phyloP scores from a whole-genome alignment of 2,113 vertebrate genomes.

The Syngnathus scovelli region DNA sequence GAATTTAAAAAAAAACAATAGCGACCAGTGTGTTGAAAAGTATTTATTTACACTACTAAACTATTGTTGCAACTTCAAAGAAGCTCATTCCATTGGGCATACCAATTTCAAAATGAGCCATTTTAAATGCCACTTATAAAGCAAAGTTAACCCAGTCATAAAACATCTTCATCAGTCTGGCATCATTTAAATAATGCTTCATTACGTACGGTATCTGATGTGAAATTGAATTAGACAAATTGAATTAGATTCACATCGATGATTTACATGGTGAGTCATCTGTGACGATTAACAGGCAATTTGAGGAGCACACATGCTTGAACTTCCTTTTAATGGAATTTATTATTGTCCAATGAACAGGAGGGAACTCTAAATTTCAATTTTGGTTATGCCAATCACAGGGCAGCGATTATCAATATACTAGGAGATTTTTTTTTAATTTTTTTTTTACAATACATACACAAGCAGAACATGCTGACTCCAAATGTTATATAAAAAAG shows the following conservation, averaged over 20 bases:
- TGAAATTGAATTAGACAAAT: constrained; percentile 31
- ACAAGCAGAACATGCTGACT: too few relatives aligned
- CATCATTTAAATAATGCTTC: constrained; percentile 14
- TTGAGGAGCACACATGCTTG: not conserved
- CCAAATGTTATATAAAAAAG: constrained; percentile 64
- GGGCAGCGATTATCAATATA: not conserved
- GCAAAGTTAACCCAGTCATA: constrained; percentile 9
- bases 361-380: not conserved
- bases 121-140: not conserved
- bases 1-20: too few relatives aligned
- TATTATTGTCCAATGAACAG: not conserved
- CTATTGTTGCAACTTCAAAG: too few relatives aligned
- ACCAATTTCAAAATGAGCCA: not conserved
- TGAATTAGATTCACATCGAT: constrained; percentile 25
- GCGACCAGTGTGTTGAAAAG: too few relatives aligned
- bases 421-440: not conserved
- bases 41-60: too few relatives aligned
- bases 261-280: constrained; percentile 17
- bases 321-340: not conserved
- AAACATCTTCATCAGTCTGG: not conserved
- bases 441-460: too few relatives aligned
- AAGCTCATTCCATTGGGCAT: too few relatives aligned
- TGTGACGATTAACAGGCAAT: not conserved
- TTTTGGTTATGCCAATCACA: not conserved
- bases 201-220: constrained; percentile 11